A percentile compares a stretch with the other conserved stretches of the same genome.
Conservation (phyloP, 2,888 invertebrate species). For the Ophion costatus region DNA sequence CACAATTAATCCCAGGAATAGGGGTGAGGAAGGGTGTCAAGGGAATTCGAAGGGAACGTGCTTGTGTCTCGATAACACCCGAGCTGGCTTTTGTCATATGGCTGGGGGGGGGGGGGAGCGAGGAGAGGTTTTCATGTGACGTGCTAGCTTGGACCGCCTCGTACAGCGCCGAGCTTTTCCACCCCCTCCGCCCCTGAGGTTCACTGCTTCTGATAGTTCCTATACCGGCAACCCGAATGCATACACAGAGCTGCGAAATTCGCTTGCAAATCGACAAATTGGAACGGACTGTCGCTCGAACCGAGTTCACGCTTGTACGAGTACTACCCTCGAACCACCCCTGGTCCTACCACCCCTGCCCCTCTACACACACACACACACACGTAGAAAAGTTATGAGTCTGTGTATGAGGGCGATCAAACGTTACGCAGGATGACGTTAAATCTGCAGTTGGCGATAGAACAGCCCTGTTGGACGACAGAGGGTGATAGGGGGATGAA, state of each 20-base stretch:
- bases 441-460: constrained; percentile 49
- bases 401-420: constrained; percentile 47
- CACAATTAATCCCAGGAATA: neutral
- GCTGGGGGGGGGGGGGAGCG: neutral
- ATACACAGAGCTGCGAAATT: constrained; percentile 28
- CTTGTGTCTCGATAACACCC: constrained; percentile 36
- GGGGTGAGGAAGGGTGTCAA: neutral
- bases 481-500: neutral
- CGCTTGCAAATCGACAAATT: constrained; percentile 52
- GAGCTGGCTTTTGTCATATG: constrained; percentile 46
- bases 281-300: constrained; percentile 47
- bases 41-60: constrained; percentile 22
- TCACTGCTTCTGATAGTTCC: constrained; percentile 2
- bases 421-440: constrained; percentile 35
- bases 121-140: constrained; percentile 22
- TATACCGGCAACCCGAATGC: constrained; percentile 42
- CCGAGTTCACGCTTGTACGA: constrained; percentile 27
- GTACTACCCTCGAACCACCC: neutral
- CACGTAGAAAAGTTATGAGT: constrained; percentile 33
- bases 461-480: neutral
- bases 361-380: neutral
- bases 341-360: neutral
- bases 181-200: neutral
- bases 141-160: constrained; percentile 14
- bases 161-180: constrained; percentile 26